Evolutionary conservation across 30 jellyfish, hydroid and myxozoan species (phyloP).

Genomic region (Mastigias papua): DNA sequence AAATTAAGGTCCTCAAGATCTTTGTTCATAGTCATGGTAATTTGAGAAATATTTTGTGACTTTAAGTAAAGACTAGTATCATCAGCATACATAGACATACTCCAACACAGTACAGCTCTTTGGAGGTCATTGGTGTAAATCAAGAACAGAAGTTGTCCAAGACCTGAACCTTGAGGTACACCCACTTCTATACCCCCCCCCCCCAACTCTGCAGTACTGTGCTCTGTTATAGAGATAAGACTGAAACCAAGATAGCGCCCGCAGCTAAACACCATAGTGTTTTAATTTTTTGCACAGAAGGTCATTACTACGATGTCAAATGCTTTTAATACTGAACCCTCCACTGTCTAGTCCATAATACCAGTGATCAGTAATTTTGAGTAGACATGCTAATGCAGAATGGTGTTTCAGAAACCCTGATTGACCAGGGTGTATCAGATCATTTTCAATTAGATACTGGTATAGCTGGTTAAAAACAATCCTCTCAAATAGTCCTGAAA

Average conservation of each 20-base stretch:
- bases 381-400: background rate
- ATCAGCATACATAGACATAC: constrained; percentile 27
- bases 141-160: constrained; percentile 31
- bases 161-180: constrained; percentile 12
- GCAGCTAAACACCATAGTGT: background rate
- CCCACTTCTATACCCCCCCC: background rate
- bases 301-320: background rate
- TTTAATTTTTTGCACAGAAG: background rate
- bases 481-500: too few relatives aligned
- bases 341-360: background rate
- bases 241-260: constrained; percentile 24
- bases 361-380: background rate
- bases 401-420: background rate
- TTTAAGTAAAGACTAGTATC: constrained; percentile 17
- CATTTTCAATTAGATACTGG: background rate
- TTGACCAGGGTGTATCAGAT: background rate
- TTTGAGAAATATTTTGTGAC: constrained; percentile 27
- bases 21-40: background rate
- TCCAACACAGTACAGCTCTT: background rate
- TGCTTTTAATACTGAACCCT: background rate
- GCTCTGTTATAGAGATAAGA: constrained; percentile 26
- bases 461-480: background rate
- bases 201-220: constrained; percentile 35
- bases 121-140: constrained; percentile 32
- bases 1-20: constrained; percentile 12